A percentile compares a stretch with the other conserved stretches of the same genome.
These are phyloP conservation scores for Cephus spinipes DNA, from an alignment of 2,888 invertebrate genomes.

Conservation along the genomic window DNA sequence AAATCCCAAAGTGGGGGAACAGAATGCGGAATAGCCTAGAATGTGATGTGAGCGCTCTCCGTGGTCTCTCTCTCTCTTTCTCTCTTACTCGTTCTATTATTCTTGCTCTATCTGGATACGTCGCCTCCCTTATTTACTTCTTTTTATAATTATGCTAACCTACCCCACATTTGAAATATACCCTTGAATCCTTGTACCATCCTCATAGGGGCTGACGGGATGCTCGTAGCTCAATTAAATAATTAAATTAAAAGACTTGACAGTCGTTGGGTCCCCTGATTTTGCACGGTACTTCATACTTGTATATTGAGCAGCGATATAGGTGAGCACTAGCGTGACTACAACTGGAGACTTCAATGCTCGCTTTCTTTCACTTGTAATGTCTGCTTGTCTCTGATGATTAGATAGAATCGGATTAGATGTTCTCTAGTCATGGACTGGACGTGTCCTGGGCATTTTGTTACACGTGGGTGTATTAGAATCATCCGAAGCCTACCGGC, in stretches of 20 bases:
- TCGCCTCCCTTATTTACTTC: not conserved
- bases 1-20: constrained; percentile 59
- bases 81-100: constrained; percentile 11
- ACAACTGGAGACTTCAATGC: not conserved
- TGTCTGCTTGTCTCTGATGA: not conserved
- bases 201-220: not conserved
- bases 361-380: not conserved
- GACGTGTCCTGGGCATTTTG: not conserved
- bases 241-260: not conserved
- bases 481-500: not conserved
- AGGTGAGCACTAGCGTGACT: not conserved
- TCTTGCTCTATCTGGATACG: not conserved
- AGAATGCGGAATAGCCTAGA: constrained; percentile 68
- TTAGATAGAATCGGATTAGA: not conserved
- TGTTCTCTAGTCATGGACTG: not conserved
- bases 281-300: not conserved
- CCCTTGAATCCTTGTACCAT: not conserved
- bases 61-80: constrained; percentile 32
- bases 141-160: not conserved
- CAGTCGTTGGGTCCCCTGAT: not conserved
- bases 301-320: not conserved
- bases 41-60: constrained; percentile 64
- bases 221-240: not conserved
- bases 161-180: not conserved
- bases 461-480: not conserved